A percentile compares a stretch with the other conserved stretches of the same genome.
These are phyloP conservation scores for Iguana delicatissima DNA, from an alignment of 2,797 vertebrate species.

Conservation along the genomic window DNA sequence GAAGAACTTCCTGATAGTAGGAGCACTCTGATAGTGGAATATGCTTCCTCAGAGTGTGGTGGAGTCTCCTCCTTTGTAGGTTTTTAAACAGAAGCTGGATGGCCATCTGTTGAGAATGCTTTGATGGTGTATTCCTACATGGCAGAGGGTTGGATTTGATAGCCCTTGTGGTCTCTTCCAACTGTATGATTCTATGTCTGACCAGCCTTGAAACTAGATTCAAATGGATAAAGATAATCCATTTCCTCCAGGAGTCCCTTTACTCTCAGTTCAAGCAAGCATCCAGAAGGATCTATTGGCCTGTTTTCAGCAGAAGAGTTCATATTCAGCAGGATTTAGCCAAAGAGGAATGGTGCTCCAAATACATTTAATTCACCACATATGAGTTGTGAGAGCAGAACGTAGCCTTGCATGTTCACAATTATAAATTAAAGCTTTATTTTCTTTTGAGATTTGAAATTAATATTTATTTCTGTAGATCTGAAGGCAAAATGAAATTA, in stretches of 20 bases:
- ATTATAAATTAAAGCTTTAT: slow-evolving; percentile 25
- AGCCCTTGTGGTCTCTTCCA: too few species aligned
- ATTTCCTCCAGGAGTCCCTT: neutral
- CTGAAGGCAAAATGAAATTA: slow-evolving; percentile 55
- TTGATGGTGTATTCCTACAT: too few species aligned
- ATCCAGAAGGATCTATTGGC: neutral
- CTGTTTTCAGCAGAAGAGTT: neutral
- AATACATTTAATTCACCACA: neutral
- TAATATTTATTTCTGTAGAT: slow-evolving; percentile 5
- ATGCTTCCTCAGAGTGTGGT: too few species aligned
- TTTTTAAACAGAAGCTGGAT: too few species aligned
- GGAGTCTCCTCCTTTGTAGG: too few species aligned
- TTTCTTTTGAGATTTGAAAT: slow-evolving; percentile 38
- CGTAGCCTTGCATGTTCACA: slow-evolving; percentile 1
- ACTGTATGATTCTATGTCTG: neutral
- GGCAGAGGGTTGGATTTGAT: too few species aligned
- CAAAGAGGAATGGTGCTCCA: neutral
- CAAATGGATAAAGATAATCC: neutral
- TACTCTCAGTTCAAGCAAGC: too few species aligned
- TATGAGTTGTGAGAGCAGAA: slow-evolving; percentile 24
- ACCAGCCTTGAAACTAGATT: neutral
- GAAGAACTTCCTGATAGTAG: too few species aligned
- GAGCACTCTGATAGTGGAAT: too few species aligned
- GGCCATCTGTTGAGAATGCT: too few species aligned
- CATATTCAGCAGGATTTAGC: neutral